Base-by-base conservation (phyloP, 2,113 vertebrate genomes). In the Actenoides hombroni region DNA sequence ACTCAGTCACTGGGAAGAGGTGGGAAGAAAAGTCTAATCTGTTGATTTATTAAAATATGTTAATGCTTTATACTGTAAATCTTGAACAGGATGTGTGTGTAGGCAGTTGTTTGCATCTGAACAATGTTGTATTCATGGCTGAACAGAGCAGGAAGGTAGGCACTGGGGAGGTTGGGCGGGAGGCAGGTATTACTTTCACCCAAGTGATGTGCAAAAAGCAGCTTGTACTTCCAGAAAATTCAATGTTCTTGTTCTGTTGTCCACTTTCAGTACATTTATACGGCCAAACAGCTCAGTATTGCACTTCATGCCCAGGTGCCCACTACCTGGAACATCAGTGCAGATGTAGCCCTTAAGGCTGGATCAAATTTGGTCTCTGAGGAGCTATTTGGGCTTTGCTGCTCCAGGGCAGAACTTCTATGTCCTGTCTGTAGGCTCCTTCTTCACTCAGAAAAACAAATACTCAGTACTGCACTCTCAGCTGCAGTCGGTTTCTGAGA, bases 81-180 rank as follows among this genome's bases (percentile, higher is more conserved):
- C 74, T 69, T 73, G 65, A 92, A 64, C 73, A 95, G 94, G 96
- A 94, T 91, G 74, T 94, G 76, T 86, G 77, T 94, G 91, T 24
- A 90, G 95, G 91, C 53, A 85, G 81, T 17, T 94, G 93, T 92
- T 91, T 97, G 82, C 67, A 87, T 84, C 70, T 89, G 81, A 84
- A 85, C 78, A 76, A 29, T 53, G 61, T 53, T 78, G 60, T 92
- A 0, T 85, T 95, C 49, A 48, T 44, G 81, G 83, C 51, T 86
- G 86, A 82, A 75, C 1, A 2, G 84, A 91, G 63, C 53, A 63
- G 74, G 56, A 70, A 92, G 71, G 68, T 40, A 63, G 90, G 88
- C 71, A 74, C 19, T 40, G 10, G n/a, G 16, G 39, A 17, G 8
- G 23, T 33, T 46, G 17, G 10, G 33, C 42, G 25, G 60, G 21